Evolutionary conservation across 2,113 vertebrate species (phyloP), one percentile per base, ranked within the genome.

Genomic region (Pampusana beccarii): DNA sequence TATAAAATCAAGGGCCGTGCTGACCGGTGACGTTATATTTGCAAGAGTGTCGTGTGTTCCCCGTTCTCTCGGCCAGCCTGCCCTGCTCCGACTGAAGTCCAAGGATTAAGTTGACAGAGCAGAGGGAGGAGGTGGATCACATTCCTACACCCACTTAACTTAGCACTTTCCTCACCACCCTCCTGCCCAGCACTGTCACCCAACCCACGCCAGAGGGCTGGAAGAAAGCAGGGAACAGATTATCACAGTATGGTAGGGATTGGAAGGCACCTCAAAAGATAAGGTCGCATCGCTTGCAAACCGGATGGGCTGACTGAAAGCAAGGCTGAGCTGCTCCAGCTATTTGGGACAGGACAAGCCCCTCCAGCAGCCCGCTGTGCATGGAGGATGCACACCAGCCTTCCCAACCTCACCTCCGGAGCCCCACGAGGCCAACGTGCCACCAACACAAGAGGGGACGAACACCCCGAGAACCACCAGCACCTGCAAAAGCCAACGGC

Each of bases 361-460:
- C 20, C 26, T 26, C 29, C 15, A 51, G 67, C 72, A 86, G 66
- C 81, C 33, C 50, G 19, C 40, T 19, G 28, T 2, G 0, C 34
- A 26, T n/a, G 0, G 1, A 54, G 75, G 16, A 64, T n/a, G n/a
- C 56, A 23, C 4, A 0, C 8, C 4, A 5, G 11, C 60, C 82
- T 56, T 40, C 62, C 42, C 62, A 38, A 1, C 2, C 50, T 54
- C 72, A 13, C 3, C 48, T n/a, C 74, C 21, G 21, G 6, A 91
- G 51, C 53, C 36, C 33, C 58, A 54, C 0, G 1, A 80, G 42
- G 51, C 38, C 77, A 42, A 4, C 2, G 3, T 34, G 44, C 9
- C 51, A 38, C 40, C 34, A 60, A 4, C 16, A 9, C 42, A 69
- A 40, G 34, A 62, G 51, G 21, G 38, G 29, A 65, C 2, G 0